A percentile compares a stretch with the other conserved stretches of the same genome.
Conservation (phyloP, 2,797 vertebrate genomes). For the Lepus oiostolus region DNA sequence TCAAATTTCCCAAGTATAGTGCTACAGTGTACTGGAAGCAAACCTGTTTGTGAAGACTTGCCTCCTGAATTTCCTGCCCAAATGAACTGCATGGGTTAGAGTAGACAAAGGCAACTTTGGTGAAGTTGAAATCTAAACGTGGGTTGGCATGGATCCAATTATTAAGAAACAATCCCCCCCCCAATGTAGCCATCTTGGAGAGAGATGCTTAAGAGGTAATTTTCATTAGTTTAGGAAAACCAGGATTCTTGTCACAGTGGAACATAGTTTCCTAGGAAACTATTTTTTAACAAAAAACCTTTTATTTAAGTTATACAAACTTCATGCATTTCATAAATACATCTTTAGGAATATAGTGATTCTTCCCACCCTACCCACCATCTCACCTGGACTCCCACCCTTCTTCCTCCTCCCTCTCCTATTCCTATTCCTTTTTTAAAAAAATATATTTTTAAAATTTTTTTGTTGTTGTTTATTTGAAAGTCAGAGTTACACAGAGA, state of each 20-base stretch:
- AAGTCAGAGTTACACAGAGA: too few species aligned
- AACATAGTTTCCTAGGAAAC: constrained; percentile 47
- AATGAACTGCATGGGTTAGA: not conserved
- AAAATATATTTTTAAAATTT: too few species aligned
- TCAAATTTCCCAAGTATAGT: not conserved
- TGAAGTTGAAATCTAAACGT: constrained; percentile 28
- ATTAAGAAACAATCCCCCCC: not conserved
- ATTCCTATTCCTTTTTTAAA: too few species aligned
- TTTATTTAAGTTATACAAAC: too few species aligned
- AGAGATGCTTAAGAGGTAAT: not conserved
- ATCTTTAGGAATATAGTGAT: too few species aligned
- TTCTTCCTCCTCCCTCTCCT: too few species aligned
- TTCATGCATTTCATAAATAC: too few species aligned
- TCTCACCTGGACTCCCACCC: too few species aligned
- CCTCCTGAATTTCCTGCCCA: not conserved
- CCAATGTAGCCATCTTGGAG: not conserved
- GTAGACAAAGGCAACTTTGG: not conserved
- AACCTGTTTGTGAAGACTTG: not conserved
- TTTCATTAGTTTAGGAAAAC: constrained; percentile 26
- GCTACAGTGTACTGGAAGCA: not conserved
- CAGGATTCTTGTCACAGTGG: not conserved
- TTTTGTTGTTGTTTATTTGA: too few species aligned
- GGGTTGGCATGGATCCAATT: not conserved
- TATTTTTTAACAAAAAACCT: not conserved
- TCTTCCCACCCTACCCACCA: too few species aligned